phyloP scores from a whole-genome alignment of 2,888 invertebrate species.

The Hemistola chrysoprasaria region DNA sequence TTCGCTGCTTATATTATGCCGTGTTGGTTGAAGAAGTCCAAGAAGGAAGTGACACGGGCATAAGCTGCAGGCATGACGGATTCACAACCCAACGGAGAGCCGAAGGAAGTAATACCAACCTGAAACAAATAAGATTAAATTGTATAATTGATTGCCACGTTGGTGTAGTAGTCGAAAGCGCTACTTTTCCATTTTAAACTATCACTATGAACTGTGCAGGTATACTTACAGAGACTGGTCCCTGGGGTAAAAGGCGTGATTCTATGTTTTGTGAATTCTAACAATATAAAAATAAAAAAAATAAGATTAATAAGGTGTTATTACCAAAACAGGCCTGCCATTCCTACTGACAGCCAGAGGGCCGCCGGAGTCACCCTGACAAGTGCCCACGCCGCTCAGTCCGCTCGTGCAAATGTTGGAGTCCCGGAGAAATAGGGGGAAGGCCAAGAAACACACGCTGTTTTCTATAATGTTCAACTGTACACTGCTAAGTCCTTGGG shows the following conservation, averaged over 20 bases:
- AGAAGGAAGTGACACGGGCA: constrained; percentile 46
- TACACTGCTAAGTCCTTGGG: constrained; percentile 40
- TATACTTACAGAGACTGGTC: no score
- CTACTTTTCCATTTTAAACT: no score
- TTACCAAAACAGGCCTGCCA: constrained; percentile 37
- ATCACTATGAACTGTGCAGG: no score
- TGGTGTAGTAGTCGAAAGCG: no score
- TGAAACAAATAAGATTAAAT: no score
- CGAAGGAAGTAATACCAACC: constrained; percentile 55
- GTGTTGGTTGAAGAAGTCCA: constrained; percentile 42
- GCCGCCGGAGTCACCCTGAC: constrained; percentile 56
- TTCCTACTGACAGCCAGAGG: constrained; percentile 40
- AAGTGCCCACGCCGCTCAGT: constrained; percentile 37
- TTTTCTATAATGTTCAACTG: constrained; percentile 41
- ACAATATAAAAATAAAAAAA: no score
- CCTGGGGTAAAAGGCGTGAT: no score
- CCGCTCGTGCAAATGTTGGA: constrained; percentile 53
- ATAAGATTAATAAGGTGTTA: no score
- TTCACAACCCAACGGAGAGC: constrained; percentile 44
- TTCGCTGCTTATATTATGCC: constrained; percentile 21
- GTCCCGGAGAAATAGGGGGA: constrained; percentile 36
- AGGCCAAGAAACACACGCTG: constrained; percentile 33
- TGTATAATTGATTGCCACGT: no score
- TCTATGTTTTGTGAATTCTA: no score
- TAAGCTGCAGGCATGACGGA: constrained; percentile 44